phyloP scores from a whole-genome alignment of 2,888 invertebrate species.

The Plebejus melissa region DNA sequence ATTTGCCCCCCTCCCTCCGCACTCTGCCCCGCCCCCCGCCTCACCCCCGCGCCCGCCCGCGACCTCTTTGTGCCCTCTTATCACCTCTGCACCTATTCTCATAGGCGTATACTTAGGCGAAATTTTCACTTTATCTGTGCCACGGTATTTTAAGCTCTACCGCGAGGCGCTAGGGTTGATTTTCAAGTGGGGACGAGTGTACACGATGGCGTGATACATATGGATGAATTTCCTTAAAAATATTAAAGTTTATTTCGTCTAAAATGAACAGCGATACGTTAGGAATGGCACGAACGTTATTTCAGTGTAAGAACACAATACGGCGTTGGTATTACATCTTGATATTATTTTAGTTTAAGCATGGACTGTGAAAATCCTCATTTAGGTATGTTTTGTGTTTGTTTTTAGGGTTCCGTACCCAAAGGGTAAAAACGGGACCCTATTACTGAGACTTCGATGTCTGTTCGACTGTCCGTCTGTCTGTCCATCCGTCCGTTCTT shows the following conservation, averaged over 20 bases:
- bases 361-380: too few species aligned
- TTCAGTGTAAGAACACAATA: neutral
- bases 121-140: neutral
- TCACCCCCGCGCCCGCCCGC: constrained; percentile 35
- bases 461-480: too few species aligned
- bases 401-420: too few species aligned
- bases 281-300: constrained; percentile 5
- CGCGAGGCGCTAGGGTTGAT: neutral
- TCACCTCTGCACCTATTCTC: constrained; percentile 43
- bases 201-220: constrained; percentile 34
- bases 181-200: neutral
- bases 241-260: constrained; percentile 33
- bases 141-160: constrained; percentile 27
- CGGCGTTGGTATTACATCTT: neutral
- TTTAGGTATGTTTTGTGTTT: too few species aligned
- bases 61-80: constrained; percentile 50
- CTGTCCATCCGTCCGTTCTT: too few species aligned
- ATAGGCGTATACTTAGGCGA: constrained; percentile 34
- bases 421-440: too few species aligned
- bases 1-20: too few species aligned
- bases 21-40: too few species aligned
- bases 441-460: too few species aligned
- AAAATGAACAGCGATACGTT: constrained; percentile 9
- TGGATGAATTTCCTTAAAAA: constrained; percentile 38
- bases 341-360: too few species aligned